Percentiles rank a stretch among this genome's conserved stretches.
Evolutionary conservation across 2,888 invertebrate genomes (phyloP).

Genomic region (Gryllus longicercus): DNA sequence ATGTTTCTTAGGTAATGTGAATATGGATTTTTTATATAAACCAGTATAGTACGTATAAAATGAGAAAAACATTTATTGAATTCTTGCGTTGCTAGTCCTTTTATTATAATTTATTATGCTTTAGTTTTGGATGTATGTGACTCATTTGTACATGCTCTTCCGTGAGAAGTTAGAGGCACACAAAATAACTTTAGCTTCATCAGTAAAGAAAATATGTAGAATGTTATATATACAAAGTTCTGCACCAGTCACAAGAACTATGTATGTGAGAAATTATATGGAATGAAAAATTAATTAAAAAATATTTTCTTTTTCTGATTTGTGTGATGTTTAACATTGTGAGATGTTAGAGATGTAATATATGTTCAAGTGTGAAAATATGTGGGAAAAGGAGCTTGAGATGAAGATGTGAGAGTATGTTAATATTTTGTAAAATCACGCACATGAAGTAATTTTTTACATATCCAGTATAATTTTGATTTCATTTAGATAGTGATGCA

Average conservation of each 20-base stretch:
- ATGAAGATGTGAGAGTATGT: not conserved
- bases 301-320: not conserved
- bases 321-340: too few species aligned
- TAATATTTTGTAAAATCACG: constrained; percentile 17
- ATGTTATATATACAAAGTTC: not conserved
- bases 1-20: constrained; percentile 4
- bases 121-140: not conserved
- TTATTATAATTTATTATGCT: constrained; percentile 3
- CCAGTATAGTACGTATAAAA: not conserved
- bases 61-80: not conserved
- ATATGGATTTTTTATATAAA: not conserved
- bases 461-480: constrained; percentile 9
- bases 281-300: not conserved
- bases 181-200: not conserved
- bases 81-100: constrained; percentile 17
- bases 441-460: constrained; percentile 17
- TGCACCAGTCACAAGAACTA: constrained; percentile 1
- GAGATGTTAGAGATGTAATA: too few species aligned
- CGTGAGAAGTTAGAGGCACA: not conserved
- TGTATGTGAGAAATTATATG: not conserved
- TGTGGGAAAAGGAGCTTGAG: not conserved
- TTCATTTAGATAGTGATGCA: constrained; percentile 2
- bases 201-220: not conserved
- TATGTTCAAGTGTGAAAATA: too few species aligned
- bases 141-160: constrained; percentile 8